Base-by-base conservation (phyloP, 2,888 invertebrate genomes). In the Meghimatium bilineatum region DNA sequence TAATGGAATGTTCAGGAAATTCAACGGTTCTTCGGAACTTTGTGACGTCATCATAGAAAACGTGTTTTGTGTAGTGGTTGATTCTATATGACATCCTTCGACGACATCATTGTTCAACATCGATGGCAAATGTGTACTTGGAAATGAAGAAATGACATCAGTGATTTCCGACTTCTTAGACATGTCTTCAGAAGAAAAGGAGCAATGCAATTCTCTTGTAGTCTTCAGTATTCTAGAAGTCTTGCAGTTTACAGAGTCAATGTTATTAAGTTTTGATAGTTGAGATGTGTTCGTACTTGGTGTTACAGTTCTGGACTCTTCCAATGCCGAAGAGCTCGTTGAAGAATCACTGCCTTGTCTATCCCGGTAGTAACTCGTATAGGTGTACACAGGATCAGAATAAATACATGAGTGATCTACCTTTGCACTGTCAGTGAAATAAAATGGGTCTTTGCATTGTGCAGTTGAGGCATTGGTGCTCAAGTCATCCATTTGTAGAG, bases 1-100 rank as follows among this genome's bases (percentile, higher is more conserved):
- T 32, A 52, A 20, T 20, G 74, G 74, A 29, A 74, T 34, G 23
- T 74, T 74, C 3, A 74, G 74, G 32, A 74, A 74, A 52, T 74
- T 74, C 34, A 74, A 52, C 8, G 74, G 74, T n/a, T 74, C 74
- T 14, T 34, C 29, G 3, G 49, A 34, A 32, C 52, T 32, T 34
- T 74, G 32, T 52, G 23, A 74, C 32, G 74, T 23, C 17, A 32
- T 32, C n/a, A 34, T 52, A 52, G 32, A 29, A 44, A 44, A n/a
- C 20, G 32, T 32, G 0, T 29, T 32, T 5, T 17, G 32, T 17
- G n/a, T 72, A 14, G 32, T 8, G 3, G 74, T 34, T 20, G 49
- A 32, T 5, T 52, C 52, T 20, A n/a, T 32, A 5, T 32, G 52
- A 10, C 5, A 26, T 14, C 1, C 44, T 20, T 8, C 20, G 1